Evolutionary conservation across 2,888 invertebrate genomes (phyloP).

Genomic region (Drosophila trichaetosa): DNA sequence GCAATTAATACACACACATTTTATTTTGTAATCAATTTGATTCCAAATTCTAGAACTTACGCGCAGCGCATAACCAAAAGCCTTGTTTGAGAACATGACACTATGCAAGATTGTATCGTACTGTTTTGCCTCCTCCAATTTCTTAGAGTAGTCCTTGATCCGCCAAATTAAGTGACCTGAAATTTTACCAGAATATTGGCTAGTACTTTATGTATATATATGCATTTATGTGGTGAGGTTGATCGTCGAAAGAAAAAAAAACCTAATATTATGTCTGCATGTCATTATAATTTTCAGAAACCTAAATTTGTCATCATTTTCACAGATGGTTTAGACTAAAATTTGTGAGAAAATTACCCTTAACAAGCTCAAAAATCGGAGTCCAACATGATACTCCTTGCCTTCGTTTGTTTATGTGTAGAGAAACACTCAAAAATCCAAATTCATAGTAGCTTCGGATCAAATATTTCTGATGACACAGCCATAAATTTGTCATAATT

Average conservation of each 20-base stretch:
- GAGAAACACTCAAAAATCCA: neutral
- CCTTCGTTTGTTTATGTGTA: too few species aligned
- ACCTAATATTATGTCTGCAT: neutral
- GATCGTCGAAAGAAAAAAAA: neutral
- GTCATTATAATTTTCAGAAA: neutral
- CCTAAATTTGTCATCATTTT: neutral
- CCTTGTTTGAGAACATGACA: constrained; percentile 89
- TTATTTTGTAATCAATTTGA: neutral
- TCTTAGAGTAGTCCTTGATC: constrained; percentile 88
- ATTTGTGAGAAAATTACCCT: neutral
- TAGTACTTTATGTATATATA: neutral
- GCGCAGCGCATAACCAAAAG: constrained; percentile 91
- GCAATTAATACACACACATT: constrained; percentile 26
- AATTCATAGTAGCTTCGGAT: neutral
- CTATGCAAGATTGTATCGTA: constrained; percentile 88
- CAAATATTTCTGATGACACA: neutral
- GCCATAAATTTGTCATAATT: neutral
- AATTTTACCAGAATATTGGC: constrained; percentile 1
- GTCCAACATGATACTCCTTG: too few species aligned
- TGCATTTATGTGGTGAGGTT: neutral
- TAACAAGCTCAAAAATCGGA: too few species aligned
- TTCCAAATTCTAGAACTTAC: constrained; percentile 84
- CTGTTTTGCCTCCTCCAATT: constrained; percentile 89
- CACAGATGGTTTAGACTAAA: neutral
- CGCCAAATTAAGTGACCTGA: constrained; percentile 89